These are phyloP conservation scores for Zoanthus solanderi DNA, from an alignment of 92 coral and sea anemone genomes.

Conservation along the genomic window DNA sequence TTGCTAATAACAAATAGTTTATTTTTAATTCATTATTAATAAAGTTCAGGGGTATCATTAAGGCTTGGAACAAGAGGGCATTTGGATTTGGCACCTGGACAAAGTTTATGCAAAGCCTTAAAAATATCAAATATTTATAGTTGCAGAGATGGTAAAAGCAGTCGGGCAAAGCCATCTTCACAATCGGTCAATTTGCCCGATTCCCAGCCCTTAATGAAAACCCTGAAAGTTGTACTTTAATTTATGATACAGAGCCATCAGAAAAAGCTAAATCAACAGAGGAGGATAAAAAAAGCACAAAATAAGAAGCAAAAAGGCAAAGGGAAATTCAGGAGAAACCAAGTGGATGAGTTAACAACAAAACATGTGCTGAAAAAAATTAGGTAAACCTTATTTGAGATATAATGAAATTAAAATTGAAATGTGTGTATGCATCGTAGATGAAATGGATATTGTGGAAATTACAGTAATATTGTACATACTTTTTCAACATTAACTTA, in stretches of 20 bases:
- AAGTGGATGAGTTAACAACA: conserved; percentile 66
- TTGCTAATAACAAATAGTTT: no score
- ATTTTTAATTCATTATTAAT: background rate
- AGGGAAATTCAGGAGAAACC: conserved; percentile 47
- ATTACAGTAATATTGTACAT: no score
- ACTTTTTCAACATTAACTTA: no score
- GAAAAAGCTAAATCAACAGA: conserved; percentile 71
- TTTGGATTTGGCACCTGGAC: no score
- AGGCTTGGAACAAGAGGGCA: no score
- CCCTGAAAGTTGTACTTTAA: background rate
- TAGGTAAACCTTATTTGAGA: conserved; percentile 48
- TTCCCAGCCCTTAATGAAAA: no score
- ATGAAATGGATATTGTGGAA: background rate
- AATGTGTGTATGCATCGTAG: background rate
- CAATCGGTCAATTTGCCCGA: no score
- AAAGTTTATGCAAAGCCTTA: no score
- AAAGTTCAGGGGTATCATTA: no score
- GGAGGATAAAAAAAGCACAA: conserved; percentile 74
- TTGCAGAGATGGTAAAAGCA: no score
- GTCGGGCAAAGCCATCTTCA: no score
- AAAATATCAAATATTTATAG: no score
- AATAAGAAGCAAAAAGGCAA: conserved; percentile 70
- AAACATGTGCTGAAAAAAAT: conserved; percentile 72
- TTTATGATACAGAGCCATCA: conserved; percentile 63
- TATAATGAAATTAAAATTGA: background rate